These are phyloP conservation scores for Scaptomyza pallida DNA, from an alignment of 1,140 invertebrate genomes.

Conservation along the genomic window DNA sequence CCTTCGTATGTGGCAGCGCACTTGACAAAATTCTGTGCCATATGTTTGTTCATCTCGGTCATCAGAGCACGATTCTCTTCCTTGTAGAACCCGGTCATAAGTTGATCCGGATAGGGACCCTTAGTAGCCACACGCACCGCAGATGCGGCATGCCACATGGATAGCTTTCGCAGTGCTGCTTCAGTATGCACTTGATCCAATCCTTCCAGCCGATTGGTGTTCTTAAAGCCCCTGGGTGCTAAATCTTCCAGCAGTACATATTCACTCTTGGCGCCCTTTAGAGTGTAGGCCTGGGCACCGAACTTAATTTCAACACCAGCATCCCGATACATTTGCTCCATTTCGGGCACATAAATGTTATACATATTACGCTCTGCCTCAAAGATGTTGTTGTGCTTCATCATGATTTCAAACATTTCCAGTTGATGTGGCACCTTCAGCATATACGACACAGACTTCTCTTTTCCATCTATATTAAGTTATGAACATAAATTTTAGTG, in stretches of 20 bases:
- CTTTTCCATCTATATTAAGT: conserved; percentile 51
- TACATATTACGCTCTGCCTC: conserved; percentile 59
- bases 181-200: conserved; percentile 85
- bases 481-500: neutral
- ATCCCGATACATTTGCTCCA: conserved; percentile 73
- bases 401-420: conserved; percentile 28
- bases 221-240: conserved; percentile 69
- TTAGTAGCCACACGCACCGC: conserved; percentile 83
- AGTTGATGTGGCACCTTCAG: conserved; percentile 55
- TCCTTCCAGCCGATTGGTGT: conserved; percentile 85
- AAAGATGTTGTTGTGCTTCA: conserved; percentile 53
- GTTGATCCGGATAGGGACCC: conserved; percentile 62
- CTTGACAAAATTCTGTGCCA: conserved; percentile 38
- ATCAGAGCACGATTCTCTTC: conserved; percentile 44
- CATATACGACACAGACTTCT: conserved; percentile 55
- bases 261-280: conserved; percentile 30
- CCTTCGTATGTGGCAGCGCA: conserved; percentile 49
- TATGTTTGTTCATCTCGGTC: conserved; percentile 38
- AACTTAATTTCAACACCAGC: conserved; percentile 65
- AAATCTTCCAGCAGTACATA: conserved; percentile 86
- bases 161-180: conserved; percentile 84
- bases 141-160: conserved; percentile 85
- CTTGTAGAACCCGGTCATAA: conserved; percentile 48
- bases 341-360: conserved; percentile 52
- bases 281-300: conserved; percentile 50